phyloP scores from a whole-genome alignment of 2,888 invertebrate genomes.

The Athripsodes cinereus region DNA sequence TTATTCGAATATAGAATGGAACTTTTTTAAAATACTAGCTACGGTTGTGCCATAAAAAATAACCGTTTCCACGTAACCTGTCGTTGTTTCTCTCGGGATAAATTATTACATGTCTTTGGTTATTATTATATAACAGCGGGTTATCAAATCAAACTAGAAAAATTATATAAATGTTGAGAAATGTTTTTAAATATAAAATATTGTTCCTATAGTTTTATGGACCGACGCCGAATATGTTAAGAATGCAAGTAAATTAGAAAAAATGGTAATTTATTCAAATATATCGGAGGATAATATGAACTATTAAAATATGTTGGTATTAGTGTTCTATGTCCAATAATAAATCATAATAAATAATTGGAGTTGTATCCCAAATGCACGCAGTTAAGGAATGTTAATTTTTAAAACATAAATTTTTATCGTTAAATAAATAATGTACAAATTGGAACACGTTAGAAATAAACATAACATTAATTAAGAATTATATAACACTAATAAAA shows the following conservation, averaged over 20 bases:
- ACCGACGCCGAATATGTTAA: not conserved
- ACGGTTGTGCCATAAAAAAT: not conserved
- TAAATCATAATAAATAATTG: not conserved
- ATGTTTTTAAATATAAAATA: not conserved
- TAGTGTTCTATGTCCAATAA: not conserved
- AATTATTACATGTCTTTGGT: not conserved
- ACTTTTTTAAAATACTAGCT: not conserved
- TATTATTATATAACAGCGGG: not conserved
- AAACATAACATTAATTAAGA: too few relatives aligned
- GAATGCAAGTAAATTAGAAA: not conserved
- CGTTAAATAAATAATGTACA: too few relatives aligned
- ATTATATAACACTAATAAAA: too few relatives aligned
- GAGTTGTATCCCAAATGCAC: too few relatives aligned
- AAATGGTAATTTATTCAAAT: not conserved
- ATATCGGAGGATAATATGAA: not conserved
- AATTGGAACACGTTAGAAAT: too few relatives aligned
- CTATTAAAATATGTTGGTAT: too few relatives aligned
- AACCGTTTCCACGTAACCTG: not conserved
- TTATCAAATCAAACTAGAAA: not conserved
- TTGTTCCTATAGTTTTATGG: slow-evolving; percentile 1
- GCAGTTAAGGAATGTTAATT: too few relatives aligned
- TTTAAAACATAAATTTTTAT: too few relatives aligned
- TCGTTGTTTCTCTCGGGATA: not conserved
- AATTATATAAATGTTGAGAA: not conserved
- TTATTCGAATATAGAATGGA: too few relatives aligned